Evolutionary conservation across 30 jellyfish, hydroid and myxozoan species (phyloP).

Genomic region (Turritopsis rubra): DNA sequence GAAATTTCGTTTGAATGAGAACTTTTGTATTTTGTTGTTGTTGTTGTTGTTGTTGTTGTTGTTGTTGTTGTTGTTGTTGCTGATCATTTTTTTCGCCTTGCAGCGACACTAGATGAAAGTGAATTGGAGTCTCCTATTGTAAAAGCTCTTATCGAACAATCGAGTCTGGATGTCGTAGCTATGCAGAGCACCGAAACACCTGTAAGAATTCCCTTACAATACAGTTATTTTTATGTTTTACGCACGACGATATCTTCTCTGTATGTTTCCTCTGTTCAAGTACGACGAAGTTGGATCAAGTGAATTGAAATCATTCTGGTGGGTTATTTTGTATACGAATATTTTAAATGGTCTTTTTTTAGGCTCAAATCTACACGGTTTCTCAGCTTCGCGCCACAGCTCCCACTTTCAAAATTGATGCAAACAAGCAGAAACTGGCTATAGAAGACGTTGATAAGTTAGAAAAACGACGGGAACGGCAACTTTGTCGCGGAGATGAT

Average conservation of each 20-base stretch:
- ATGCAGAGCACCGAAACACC: conserved; percentile 16
- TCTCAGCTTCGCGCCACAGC: conserved; percentile 21
- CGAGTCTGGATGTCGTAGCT: conserved; percentile 24
- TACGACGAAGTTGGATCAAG: too few species aligned
- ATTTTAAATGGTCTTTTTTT: too few species aligned
- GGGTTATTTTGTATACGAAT: too few species aligned
- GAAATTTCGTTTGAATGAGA: too few species aligned
- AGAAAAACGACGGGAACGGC: conserved; percentile 32
- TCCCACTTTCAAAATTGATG: conserved; percentile 24
- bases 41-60: not conserved
- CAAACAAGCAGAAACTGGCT: conserved; percentile 32
- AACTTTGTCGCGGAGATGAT: conserved; percentile 9
- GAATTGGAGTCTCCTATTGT: conserved; percentile 26
- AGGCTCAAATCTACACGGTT: conserved; percentile 38
- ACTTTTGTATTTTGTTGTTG: not conserved
- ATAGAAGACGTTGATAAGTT: conserved; percentile 33
- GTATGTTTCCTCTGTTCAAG: too few species aligned
- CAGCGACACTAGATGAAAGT: conserved; percentile 19
- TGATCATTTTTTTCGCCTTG: not conserved
- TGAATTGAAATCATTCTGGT: too few species aligned
- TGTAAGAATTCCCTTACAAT: not conserved
- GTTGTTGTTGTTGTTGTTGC: not conserved
- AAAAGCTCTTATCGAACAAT: conserved; percentile 29
- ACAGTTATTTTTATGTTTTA: not conserved
- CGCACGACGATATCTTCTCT: not conserved